A percentile compares a stretch with the other conserved stretches of the same genome.
Evolutionary conservation across 2,797 vertebrate genomes (phyloP).

Genomic region (Phalanger gymnotis): DNA sequence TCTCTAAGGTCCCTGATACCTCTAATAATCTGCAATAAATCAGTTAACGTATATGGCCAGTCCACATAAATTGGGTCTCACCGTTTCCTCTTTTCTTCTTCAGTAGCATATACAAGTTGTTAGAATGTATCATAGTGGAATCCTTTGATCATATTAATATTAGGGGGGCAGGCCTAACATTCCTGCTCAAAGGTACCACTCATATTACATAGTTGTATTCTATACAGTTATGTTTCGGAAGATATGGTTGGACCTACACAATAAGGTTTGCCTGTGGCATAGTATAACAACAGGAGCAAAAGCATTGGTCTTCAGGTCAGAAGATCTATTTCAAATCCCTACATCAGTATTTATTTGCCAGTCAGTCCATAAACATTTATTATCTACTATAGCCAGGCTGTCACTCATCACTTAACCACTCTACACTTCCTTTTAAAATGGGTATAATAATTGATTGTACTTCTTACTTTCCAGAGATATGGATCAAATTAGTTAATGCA

Average conservation of each 20-base stretch:
- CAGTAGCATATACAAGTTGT: not conserved
- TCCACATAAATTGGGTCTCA: conserved; percentile 2
- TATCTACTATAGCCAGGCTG: not conserved
- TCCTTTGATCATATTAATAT: not conserved
- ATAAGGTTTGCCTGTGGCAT: not conserved
- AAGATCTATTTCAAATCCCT: not conserved
- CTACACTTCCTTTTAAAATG: not conserved
- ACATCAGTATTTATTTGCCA: not conserved
- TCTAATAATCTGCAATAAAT: not conserved
- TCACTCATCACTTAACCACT: not conserved
- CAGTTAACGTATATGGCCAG: not conserved
- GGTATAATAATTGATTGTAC: not conserved
- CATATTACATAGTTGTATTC: not conserved
- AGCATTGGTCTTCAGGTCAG: not conserved
- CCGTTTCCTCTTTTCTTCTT: not conserved
- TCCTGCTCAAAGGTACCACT: not conserved
- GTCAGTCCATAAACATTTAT: not conserved
- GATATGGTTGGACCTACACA: not conserved
- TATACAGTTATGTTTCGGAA: not conserved
- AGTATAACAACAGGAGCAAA: not conserved
- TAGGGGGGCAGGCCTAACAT: not conserved
- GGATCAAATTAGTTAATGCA: not conserved
- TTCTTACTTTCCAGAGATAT: not conserved
- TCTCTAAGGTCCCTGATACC: not conserved
- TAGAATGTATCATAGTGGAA: not conserved